Percentiles rank a stretch among this genome's conserved stretches.
phyloP scores from a whole-genome alignment of 2,888 invertebrate species.

The Heliconius charithonia region DNA sequence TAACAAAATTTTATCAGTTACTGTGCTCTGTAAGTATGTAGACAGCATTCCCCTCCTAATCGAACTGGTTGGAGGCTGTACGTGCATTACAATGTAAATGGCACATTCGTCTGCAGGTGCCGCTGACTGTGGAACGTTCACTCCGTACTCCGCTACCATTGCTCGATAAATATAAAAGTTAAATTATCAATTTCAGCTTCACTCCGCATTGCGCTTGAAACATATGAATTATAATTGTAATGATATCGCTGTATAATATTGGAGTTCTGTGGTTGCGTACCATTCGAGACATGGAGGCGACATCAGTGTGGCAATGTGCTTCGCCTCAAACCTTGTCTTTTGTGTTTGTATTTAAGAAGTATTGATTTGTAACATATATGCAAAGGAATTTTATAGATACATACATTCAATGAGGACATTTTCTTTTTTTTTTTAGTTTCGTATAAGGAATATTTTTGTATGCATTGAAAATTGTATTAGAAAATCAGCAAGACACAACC shows the following conservation, averaged over 20 bases:
- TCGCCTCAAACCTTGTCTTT: conserved; percentile 28
- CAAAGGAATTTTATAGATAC: neutral
- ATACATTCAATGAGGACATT: no score
- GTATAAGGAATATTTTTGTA: neutral
- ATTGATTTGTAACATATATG: neutral
- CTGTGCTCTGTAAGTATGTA: conserved; percentile 54
- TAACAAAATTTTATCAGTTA: conserved; percentile 46
- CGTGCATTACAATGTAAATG: conserved; percentile 81
- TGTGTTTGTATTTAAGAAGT: neutral
- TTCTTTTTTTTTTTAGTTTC: no score
- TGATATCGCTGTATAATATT: conserved; percentile 7
- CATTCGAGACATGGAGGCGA: conserved; percentile 76
- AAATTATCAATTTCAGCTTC: conserved; percentile 46
- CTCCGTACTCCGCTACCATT: conserved; percentile 57
- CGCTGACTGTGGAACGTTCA: conserved; percentile 67
- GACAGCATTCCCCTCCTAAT: conserved; percentile 78
- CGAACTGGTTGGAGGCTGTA: conserved; percentile 76
- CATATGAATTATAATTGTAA: conserved; percentile 37
- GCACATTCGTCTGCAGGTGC: conserved; percentile 80
- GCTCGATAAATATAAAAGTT: conserved; percentile 50
- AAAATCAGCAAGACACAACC: neutral
- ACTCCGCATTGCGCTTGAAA: conserved; percentile 42
- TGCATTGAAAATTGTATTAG: conserved; percentile 9
- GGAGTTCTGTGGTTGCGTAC: conserved; percentile 33
- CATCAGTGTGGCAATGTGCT: conserved; percentile 53